Evolutionary conservation across 1,140 invertebrate species (phyloP).

Genomic region (Harpegnathos saltator): DNA sequence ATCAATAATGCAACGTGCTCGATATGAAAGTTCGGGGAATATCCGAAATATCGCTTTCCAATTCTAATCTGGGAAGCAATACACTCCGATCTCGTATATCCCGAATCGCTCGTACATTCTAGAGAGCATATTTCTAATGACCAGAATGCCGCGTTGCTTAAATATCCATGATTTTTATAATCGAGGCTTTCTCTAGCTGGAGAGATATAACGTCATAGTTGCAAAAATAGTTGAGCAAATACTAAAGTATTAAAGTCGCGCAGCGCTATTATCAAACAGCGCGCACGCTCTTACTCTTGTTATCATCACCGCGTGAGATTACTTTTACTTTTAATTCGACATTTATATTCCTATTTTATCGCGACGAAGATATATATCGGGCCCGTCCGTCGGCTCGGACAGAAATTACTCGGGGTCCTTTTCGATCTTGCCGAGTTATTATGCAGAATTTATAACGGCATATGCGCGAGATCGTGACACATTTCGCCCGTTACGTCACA

Average conservation of each 20-base stretch:
- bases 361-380: not conserved
- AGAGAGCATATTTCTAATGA: not conserved
- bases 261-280: not conserved
- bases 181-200: not conserved
- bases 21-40: not conserved
- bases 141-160: not conserved
- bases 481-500: not conserved
- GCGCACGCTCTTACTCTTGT: too few relatives aligned
- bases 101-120: not conserved
- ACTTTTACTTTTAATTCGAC: not conserved
- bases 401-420: not conserved
- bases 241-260: slow-evolving; percentile 14
- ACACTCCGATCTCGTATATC: not conserved
- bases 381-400: not conserved
- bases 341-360: not conserved
- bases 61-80: slow-evolving; percentile 18
- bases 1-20: not conserved
- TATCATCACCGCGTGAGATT: too few relatives aligned
- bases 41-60: slow-evolving; percentile 22
- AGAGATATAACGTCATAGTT: slow-evolving; percentile 1
- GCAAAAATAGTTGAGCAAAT: not conserved
- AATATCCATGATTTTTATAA: not conserved
- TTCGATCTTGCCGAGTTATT: slow-evolving; percentile 3
- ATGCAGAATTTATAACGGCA: slow-evolving; percentile 6
- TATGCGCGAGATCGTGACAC: too few relatives aligned